Percentiles rank a stretch among this genome's conserved stretches.
phyloP scores from a whole-genome alignment of 2,888 invertebrate species.

The Opisthograptis luteolata region DNA sequence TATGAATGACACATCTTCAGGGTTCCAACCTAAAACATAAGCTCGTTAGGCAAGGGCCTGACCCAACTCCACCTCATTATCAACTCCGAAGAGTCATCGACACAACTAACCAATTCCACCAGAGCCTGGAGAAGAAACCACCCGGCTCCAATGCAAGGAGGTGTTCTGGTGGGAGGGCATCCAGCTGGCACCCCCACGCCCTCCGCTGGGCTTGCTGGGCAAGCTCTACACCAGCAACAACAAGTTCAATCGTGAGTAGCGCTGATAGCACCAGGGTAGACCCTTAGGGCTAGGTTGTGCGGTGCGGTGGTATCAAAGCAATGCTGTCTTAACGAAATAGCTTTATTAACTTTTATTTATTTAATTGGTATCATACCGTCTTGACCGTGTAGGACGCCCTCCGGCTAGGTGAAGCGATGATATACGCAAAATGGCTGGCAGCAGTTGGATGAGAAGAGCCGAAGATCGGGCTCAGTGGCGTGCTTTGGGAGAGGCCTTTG shows the following conservation, averaged over 20 bases:
- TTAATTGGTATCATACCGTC: too few relatives aligned
- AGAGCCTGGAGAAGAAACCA: constrained; percentile 75
- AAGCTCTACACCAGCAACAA: constrained; percentile 78
- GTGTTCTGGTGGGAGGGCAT: constrained; percentile 90
- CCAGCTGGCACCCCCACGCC: constrained; percentile 85
- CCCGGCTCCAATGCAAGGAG: constrained; percentile 86
- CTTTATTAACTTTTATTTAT: too few relatives aligned
- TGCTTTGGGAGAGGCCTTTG: too few relatives aligned
- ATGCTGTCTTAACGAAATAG: neutral
- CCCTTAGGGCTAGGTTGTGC: neutral
- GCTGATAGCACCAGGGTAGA: constrained; percentile 10
- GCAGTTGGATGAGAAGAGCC: too few relatives aligned
- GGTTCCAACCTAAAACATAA: too few relatives aligned
- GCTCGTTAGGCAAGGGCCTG: too few relatives aligned
- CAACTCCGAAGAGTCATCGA: neutral
- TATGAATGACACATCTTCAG: too few relatives aligned
- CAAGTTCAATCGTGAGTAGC: constrained; percentile 78
- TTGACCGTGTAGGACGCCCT: too few relatives aligned
- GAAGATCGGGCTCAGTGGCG: too few relatives aligned
- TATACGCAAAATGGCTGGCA: too few relatives aligned
- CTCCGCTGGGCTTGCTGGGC: constrained; percentile 86
- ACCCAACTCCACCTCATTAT: too few relatives aligned
- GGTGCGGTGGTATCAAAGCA: constrained; percentile 31
- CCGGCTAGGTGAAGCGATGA: too few relatives aligned
- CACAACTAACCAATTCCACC: constrained; percentile 5